A percentile compares a stretch with the other conserved stretches of the same genome.
Evolutionary conservation across 2,888 invertebrate species (phyloP).

Genomic region (Chouioia cunea): DNA sequence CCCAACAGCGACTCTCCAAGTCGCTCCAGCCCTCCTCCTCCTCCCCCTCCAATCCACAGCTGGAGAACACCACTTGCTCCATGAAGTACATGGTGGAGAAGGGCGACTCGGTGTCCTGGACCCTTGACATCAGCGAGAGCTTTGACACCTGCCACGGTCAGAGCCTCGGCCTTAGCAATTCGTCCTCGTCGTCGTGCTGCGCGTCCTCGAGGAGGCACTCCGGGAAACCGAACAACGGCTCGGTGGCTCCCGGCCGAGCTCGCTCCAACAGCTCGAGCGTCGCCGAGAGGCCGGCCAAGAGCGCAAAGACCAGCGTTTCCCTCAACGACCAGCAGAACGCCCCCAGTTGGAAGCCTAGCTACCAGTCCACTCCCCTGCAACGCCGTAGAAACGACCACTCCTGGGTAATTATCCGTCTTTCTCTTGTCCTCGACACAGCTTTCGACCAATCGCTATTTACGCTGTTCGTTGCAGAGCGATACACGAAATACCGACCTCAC

Average conservation of each 20-base stretch:
- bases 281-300: conserved; percentile 50
- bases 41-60: conserved; percentile 62
- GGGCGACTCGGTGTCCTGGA: conserved; percentile 88
- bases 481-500: conserved; percentile 40
- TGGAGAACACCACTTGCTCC: conserved; percentile 76
- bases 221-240: conserved; percentile 27
- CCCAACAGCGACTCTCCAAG: conserved; percentile 57
- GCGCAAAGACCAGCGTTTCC: conserved; percentile 44
- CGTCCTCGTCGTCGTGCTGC: conserved; percentile 20
- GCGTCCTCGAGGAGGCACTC: conserved; percentile 20
- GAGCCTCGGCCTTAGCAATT: conserved; percentile 15
- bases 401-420: conserved; percentile 38
- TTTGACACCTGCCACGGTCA: conserved; percentile 48
- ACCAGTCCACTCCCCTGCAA: conserved; percentile 60
- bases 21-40: conserved; percentile 58
- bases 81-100: conserved; percentile 88
- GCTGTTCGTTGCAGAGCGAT: conserved; percentile 44
- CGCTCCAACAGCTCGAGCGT: conserved; percentile 64
- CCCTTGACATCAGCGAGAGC: conserved; percentile 78
- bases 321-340: conserved; percentile 2
- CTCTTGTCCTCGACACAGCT: not conserved
- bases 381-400: conserved; percentile 50
- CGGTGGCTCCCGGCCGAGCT: conserved; percentile 52
- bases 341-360: conserved; percentile 57
- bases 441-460: conserved; percentile 23